A percentile compares a stretch with the other conserved stretches of the same genome.
These are phyloP conservation scores for Pecten maximus DNA, from an alignment of 2,888 invertebrate species.

Conservation along the genomic window DNA sequence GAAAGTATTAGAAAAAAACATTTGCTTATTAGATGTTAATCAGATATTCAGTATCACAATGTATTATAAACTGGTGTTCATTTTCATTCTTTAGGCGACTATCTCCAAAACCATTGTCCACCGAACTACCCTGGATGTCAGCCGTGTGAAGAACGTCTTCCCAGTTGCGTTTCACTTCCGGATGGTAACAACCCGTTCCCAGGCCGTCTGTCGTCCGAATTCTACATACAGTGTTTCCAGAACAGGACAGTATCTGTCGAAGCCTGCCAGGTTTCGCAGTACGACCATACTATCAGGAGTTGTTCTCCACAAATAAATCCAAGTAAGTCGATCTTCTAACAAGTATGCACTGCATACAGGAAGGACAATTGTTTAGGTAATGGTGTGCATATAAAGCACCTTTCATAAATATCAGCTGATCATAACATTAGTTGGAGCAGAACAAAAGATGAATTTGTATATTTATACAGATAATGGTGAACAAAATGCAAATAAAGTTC, in stretches of 20 bases:
- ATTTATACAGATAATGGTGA: too few relatives aligned
- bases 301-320: conserved; percentile 62
- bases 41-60: too few relatives aligned
- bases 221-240: conserved; percentile 69
- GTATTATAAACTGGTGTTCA: too few relatives aligned
- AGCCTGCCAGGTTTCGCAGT: conserved; percentile 67
- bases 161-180: conserved; percentile 66
- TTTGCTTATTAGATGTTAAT: too few relatives aligned
- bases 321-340: conserved; percentile 57
- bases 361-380: too few relatives aligned
- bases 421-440: too few relatives aligned
- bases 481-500: too few relatives aligned
- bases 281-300: conserved; percentile 56
- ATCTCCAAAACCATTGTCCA: conserved; percentile 65
- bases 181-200: conserved; percentile 70
- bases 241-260: conserved; percentile 68
- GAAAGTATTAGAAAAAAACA: too few relatives aligned
- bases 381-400: too few relatives aligned
- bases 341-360: too few relatives aligned
- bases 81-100: conserved; percentile 60
- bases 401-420: too few relatives aligned
- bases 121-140: conserved; percentile 65
- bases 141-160: conserved; percentile 68
- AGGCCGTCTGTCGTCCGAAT: conserved; percentile 63
- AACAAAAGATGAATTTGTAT: too few relatives aligned